Evolutionary conservation across 2,113 vertebrate species (phyloP), one percentile per base, ranked within the genome.

Genomic region (Nycticebus coucang): DNA sequence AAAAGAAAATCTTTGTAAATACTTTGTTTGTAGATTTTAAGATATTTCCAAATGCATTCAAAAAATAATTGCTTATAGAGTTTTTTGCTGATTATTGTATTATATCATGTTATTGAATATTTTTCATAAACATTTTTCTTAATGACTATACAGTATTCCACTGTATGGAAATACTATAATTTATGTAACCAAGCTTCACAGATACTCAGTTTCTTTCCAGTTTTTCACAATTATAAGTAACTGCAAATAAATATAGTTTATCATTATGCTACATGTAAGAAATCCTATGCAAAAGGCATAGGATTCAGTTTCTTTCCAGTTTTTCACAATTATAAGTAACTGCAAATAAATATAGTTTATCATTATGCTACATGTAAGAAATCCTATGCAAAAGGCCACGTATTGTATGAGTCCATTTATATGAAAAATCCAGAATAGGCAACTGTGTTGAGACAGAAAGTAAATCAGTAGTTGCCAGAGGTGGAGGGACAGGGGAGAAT

Each of bases 281-380:
- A 93, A 37, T 62, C 91, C 60, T 50, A 81, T 8, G 62, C 30
- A 77, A 95, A 81, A 75, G 21, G 66, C 17, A n/a, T n/a, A n/a
- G n/a, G n/a, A n/a, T 50, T 91, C 74, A 81, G 55, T 80, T 86
- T 55, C 8, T 71, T 83, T 68, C 71, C 33, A 93, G 22, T 45
- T 93, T 62, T 95, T 59, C 60, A 55, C 24, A 89, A 64, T 91
- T 86, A 87, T 30, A 85, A 81, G 35, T 64, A 57, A 69, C 22
- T 84, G 57, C 53, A 71, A 87, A 59, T 74, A 72, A 94, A 87
- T 71, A 71, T 14, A 89, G 83, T 64, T 45, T 96, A 92, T 85
- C 50, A 88, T 81, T 81, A 72, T n/a, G 45, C 11, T 82, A 82
- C 57, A 62, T 78, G 60, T 68, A 91, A 88, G 17, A 91, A 93